These are phyloP conservation scores for Pteromalus puparum DNA, from an alignment of 1,140 invertebrate genomes.

Conservation along the genomic window DNA sequence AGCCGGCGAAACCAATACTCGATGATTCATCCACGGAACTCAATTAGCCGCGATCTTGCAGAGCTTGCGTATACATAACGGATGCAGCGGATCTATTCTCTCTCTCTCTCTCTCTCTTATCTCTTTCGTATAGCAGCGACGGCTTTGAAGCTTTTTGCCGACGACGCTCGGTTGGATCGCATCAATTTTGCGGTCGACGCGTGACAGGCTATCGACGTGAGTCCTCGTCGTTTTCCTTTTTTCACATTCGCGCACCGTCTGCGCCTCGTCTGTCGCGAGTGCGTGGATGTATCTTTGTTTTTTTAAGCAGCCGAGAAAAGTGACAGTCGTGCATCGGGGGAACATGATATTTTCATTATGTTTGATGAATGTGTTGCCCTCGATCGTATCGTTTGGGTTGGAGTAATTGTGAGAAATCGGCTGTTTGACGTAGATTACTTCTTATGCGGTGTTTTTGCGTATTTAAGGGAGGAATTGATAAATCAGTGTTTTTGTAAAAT, in stretches of 20 bases:
- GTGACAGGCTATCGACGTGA: background rate
- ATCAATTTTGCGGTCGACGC: conserved; percentile 38
- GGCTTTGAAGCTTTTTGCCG: background rate
- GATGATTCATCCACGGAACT: conserved; percentile 47
- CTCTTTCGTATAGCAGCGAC: background rate
- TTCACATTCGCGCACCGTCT: background rate
- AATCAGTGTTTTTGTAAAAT: no score
- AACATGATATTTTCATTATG: conserved; percentile 33
- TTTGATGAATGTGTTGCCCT: conserved; percentile 10
- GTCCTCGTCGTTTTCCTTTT: background rate
- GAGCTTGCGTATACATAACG: background rate
- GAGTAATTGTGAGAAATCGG: background rate
- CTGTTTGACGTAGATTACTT: background rate
- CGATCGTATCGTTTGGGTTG: background rate
- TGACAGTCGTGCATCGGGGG: background rate
- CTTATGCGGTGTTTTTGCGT: no score
- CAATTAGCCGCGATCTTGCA: conserved; percentile 35
- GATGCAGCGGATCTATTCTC: background rate
- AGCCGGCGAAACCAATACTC: conserved; percentile 23
- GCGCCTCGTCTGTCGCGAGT: background rate
- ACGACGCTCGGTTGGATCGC: conserved; percentile 2
- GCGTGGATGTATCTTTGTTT: background rate
- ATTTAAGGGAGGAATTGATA: background rate
- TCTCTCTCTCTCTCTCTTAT: background rate
- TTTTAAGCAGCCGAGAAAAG: background rate